Conservation (phyloP, 2,888 invertebrate genomes). For the Willowsia nigromaculata region DNA sequence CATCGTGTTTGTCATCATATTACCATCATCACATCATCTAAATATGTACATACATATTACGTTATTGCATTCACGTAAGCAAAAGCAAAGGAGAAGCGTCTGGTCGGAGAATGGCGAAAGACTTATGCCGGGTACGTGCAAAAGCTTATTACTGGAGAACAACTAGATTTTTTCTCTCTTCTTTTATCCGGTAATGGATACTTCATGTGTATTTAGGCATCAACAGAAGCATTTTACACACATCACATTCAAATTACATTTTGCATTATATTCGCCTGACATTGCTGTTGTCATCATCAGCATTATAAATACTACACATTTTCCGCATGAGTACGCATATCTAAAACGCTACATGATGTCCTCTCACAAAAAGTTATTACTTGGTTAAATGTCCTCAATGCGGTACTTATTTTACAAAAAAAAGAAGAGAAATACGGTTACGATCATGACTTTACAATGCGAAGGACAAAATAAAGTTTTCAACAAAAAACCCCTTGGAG, state of each 20-base stretch:
- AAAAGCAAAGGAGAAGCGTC: too few species aligned
- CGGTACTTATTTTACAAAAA: not conserved
- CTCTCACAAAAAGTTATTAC: not conserved
- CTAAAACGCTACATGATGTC: not conserved
- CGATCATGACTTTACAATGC: not conserved
- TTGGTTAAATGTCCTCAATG: not conserved
- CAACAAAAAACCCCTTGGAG: not conserved
- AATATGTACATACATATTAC: too few species aligned
- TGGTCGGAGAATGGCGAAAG: too few species aligned
- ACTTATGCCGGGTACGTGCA: not conserved
- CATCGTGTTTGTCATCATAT: not conserved
- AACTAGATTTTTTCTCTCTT: not conserved
- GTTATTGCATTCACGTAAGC: too few species aligned
- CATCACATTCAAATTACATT: constrained; percentile 47
- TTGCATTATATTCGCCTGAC: constrained; percentile 30
- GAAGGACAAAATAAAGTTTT: not conserved
- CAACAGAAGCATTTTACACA: constrained; percentile 16
- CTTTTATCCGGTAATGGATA: constrained; percentile 29
- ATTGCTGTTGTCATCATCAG: not conserved
- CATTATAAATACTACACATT: not conserved
- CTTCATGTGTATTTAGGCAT: constrained; percentile 31
- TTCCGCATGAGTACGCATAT: not conserved
- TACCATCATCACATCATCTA: not conserved
- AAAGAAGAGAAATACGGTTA: not conserved
- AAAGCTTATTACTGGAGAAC: not conserved